Conservation (phyloP, 2,888 invertebrate genomes). For the Hydropsyche betteni region DNA sequence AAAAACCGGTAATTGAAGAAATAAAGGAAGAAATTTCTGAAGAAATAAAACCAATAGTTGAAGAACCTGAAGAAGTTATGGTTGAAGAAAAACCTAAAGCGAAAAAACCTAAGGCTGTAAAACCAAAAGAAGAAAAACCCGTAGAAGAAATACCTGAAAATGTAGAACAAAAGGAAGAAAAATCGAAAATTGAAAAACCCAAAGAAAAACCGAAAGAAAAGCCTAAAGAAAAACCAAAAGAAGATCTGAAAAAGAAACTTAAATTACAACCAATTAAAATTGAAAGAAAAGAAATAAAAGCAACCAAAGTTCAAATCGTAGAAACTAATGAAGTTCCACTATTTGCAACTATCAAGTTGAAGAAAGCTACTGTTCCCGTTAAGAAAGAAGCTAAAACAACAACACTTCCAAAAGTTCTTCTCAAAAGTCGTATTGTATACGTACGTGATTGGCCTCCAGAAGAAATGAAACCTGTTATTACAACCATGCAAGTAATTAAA, state of each 20-base stretch:
- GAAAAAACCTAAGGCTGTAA: constrained; percentile 62
- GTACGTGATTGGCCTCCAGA: constrained; percentile 71
- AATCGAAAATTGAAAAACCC: constrained; percentile 24
- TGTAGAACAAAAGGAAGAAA: constrained; percentile 53
- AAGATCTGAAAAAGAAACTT: constrained; percentile 46
- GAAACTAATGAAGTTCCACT: constrained; percentile 68
- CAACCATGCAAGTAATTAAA: constrained; percentile 66
- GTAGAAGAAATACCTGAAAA: constrained; percentile 55
- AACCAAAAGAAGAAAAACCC: constrained; percentile 66
- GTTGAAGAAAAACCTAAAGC: constrained; percentile 66
- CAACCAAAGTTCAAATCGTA: constrained; percentile 69
- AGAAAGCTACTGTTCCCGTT: constrained; percentile 65
- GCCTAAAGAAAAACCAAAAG: background rate
- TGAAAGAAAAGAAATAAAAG: constrained; percentile 68
- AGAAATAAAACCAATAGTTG: constrained; percentile 49
- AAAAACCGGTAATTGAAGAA: constrained; percentile 53
- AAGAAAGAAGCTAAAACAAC: constrained; percentile 60
- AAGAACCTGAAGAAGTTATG: constrained; percentile 56
- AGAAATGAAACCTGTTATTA: constrained; percentile 64
- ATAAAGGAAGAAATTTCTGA: constrained; percentile 49
- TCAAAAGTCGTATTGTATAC: constrained; percentile 76
- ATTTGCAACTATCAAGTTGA: constrained; percentile 74
- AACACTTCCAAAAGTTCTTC: constrained; percentile 71
- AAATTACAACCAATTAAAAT: constrained; percentile 65
- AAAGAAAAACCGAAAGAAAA: constrained; percentile 43